A percentile compares a stretch with the other conserved stretches of the same genome.
Conservation (phyloP, 2,113 vertebrate species). For the Numenius arquata region DNA sequence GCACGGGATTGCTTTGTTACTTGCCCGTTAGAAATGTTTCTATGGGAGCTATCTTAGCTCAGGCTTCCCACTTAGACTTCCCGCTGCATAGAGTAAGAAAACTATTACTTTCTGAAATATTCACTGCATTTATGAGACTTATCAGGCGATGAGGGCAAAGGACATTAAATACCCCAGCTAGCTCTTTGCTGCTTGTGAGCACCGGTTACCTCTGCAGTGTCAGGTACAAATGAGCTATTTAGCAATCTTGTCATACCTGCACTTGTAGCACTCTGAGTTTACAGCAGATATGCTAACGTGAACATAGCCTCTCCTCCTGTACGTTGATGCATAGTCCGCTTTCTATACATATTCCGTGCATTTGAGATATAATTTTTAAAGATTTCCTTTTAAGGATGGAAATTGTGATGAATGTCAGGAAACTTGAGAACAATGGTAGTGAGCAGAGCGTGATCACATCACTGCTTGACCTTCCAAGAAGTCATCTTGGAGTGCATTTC, state of each 20-base stretch:
- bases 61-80: too few relatives aligned
- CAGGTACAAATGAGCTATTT: not conserved
- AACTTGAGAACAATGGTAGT: not conserved
- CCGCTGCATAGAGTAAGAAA: not conserved
- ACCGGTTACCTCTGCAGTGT: not conserved
- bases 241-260: not conserved
- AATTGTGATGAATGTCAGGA: not conserved
- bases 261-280: not conserved
- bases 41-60: not conserved
- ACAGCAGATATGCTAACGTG: not conserved
- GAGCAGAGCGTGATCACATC: not conserved
- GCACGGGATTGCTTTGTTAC: not conserved
- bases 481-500: not conserved
- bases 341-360: not conserved
- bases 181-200: not conserved
- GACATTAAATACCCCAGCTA: not conserved
- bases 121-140: not conserved
- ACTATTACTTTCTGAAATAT: not conserved
- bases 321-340: not conserved
- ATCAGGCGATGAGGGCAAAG: not conserved
- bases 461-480: not conserved
- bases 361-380: not conserved
- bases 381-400: not conserved
- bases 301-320: not conserved
- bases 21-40: not conserved